Conservation (phyloP, 2,888 invertebrate species). For the Galerucella nymphaeae region DNA sequence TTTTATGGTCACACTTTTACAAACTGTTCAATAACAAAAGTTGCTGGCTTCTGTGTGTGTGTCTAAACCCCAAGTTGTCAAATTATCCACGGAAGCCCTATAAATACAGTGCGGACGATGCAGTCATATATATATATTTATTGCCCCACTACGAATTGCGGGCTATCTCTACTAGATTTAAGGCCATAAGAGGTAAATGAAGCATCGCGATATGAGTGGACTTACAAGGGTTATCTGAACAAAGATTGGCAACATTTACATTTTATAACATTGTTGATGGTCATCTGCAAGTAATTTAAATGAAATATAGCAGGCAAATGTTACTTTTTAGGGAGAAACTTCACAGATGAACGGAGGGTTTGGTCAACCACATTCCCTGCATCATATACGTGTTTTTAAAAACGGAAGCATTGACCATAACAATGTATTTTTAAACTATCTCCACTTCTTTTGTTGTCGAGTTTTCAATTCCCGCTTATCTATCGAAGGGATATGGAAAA, state of each 20-base stretch:
- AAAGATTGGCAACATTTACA: constrained; percentile 60
- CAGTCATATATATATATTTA: constrained; percentile 55
- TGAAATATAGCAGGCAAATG: constrained; percentile 55
- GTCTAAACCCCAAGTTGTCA: constrained; percentile 37
- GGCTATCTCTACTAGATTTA: constrained; percentile 57
- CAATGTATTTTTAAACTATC: constrained; percentile 15
- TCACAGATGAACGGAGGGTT: constrained; percentile 26
- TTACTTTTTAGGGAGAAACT: constrained; percentile 52
- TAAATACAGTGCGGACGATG: constrained; percentile 50
- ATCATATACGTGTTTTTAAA: constrained; percentile 6
- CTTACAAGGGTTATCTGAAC: constrained; percentile 60
- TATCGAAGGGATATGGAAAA: not conserved
- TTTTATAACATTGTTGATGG: constrained; percentile 62
- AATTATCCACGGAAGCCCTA: constrained; percentile 53
- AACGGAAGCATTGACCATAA: constrained; percentile 15
- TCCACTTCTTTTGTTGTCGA: not conserved
- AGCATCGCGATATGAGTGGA: constrained; percentile 58
- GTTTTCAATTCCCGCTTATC: not conserved
- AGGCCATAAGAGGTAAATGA: constrained; percentile 62
- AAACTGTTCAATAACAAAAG: constrained; percentile 23
- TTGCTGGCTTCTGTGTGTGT: constrained; percentile 22
- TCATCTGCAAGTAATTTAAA: constrained; percentile 61
- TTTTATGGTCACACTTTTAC: constrained; percentile 28
- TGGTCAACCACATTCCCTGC: constrained; percentile 11
- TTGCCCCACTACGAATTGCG: constrained; percentile 54